Evolutionary conservation across 1,140 invertebrate species (phyloP).

Genomic region (Cryptotermes secundus): DNA sequence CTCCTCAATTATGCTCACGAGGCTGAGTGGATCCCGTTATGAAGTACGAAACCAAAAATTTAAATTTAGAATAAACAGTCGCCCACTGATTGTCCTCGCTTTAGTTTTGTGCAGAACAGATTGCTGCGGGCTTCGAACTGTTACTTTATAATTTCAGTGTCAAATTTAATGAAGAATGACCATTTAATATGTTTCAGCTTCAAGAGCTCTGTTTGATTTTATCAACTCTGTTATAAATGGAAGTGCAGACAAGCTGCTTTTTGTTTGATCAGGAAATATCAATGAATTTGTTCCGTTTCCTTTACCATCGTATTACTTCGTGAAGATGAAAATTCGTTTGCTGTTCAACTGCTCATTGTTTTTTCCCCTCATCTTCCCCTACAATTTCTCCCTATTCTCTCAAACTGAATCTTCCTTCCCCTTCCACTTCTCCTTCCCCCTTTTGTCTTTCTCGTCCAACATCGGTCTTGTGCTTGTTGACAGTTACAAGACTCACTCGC

Average conservation of each 20-base stretch:
- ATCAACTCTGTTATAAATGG: not conserved
- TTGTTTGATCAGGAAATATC: conserved; percentile 14
- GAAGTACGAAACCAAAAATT: too few species aligned
- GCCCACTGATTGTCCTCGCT: too few species aligned
- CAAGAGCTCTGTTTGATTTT: not conserved
- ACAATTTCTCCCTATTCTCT: not conserved
- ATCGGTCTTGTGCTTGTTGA: conserved; percentile 15
- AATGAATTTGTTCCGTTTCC: not conserved
- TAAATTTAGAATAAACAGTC: too few species aligned
- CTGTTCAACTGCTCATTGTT: conserved; percentile 7
- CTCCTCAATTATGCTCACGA: too few species aligned
- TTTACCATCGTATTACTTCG: not conserved
- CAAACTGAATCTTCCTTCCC: not conserved
- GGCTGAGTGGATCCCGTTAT: too few species aligned
- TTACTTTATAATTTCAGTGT: not conserved
- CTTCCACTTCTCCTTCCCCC: not conserved
- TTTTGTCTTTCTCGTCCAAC: not conserved
- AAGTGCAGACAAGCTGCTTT: not conserved
- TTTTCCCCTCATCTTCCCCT: not conserved
- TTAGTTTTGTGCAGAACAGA: too few species aligned
- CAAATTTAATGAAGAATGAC: not conserved
- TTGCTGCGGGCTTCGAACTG: not conserved
- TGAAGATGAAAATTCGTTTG: conserved; percentile 12
- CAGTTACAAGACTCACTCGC: conserved; percentile 24
- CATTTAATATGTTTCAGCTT: not conserved